Base-by-base conservation (phyloP, 2,113 vertebrate species). In the Balaenoptera acutorostrata region DNA sequence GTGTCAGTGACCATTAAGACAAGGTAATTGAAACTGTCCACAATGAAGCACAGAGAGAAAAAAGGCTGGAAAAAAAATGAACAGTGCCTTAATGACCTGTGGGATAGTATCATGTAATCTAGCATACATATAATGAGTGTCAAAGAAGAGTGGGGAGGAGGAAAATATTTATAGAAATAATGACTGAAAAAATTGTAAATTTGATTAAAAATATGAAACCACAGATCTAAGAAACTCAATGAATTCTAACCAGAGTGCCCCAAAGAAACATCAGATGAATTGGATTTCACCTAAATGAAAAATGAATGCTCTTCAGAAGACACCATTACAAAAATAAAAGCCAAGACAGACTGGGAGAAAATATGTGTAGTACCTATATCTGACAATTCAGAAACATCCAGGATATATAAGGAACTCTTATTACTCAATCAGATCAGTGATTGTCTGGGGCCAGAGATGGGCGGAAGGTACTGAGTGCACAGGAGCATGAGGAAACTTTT, bases 221-320 rank as follows among this genome's bases (percentile, higher is more conserved):
- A 82, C 3, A 69, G 29, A 95, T 71, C 83, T 14, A 93, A 41
- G 61, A 91, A 96, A 6, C 27, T 93, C 41, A 71, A 0, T 75
- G 25, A 75, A 89, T 8, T 57, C 55, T n/a, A 57, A 49, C 10
- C 3, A 72, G 20, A 10, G 10, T 57, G 80, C 7, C 12, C 77
- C 49, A 86, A 77, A 88, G 36, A 84, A 83, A 29, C 52, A 52
- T 86, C 52, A 89, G n/a, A 59, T 89, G 31, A 90, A 41, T 93
- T 83, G 31, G 33, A 63, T 91, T 96, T 96, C 18, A 81, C 63
- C 75, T 90, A 84, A 94, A 82, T 68, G 69, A 89, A 74, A 90
- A 78, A 33, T 31, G 1, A 14, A 39, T 57, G 29, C 2, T 59
- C 21, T 96, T 96, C n/a, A 88, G 68, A 92, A 88, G 69, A 57